These are phyloP conservation scores for Pagrus major DNA, from an alignment of 2,113 vertebrate genomes.

Conservation along the genomic window DNA sequence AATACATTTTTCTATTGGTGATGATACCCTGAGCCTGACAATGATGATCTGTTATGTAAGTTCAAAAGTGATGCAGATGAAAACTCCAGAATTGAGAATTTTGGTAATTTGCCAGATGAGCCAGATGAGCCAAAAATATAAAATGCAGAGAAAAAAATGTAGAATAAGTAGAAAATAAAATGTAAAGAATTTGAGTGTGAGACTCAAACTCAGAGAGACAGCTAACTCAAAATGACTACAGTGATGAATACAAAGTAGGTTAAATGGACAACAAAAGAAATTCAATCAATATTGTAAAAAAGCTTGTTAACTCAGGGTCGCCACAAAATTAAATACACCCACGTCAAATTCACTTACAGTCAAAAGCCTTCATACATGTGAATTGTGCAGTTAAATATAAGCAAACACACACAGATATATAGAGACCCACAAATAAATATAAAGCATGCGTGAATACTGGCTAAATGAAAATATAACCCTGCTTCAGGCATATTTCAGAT, in stretches of 20 bases:
- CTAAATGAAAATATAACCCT: constrained; percentile 22
- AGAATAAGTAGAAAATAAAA: neutral
- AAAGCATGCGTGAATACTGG: neutral
- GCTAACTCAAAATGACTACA: neutral
- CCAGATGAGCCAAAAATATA: neutral
- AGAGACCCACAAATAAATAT: constrained; percentile 33
- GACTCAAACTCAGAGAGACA: neutral
- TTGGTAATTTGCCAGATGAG: neutral
- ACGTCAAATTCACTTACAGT: neutral
- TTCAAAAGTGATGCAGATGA: constrained; percentile 2
- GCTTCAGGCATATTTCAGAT: constrained; percentile 46
- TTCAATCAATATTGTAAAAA: neutral
- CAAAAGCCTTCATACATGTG: constrained; percentile 8
- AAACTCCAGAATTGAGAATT: constrained; percentile 7
- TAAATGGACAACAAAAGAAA: neutral
- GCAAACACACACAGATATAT: neutral
- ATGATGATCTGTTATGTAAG: constrained; percentile 5
- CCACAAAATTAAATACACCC: neutral
- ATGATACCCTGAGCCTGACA: constrained; percentile 18
- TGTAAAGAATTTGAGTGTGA: neutral
- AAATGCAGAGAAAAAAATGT: neutral
- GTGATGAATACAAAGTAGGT: constrained; percentile 7
- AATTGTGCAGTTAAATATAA: neutral
- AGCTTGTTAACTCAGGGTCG: neutral
- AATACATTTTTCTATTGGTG: constrained; percentile 31